Evolutionary conservation across 2,113 vertebrate genomes (phyloP).

Genomic region (Cinclus mexicanus): DNA sequence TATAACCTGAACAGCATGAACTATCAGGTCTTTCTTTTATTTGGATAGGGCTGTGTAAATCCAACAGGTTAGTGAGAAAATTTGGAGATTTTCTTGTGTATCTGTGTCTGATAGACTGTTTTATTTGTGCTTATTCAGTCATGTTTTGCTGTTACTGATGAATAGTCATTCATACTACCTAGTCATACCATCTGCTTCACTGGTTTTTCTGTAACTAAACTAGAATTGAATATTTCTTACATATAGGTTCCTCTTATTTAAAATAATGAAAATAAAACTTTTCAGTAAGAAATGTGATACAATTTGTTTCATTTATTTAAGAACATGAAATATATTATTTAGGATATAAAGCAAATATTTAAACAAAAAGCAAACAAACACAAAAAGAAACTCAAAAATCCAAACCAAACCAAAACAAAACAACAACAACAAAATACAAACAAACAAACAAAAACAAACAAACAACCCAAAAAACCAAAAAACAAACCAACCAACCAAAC

Average conservation of each 20-base stretch:
- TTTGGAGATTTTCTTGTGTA: not conserved
- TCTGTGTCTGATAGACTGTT: not conserved
- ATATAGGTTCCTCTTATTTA: not conserved
- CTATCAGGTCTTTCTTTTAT: not conserved
- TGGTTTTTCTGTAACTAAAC: not conserved
- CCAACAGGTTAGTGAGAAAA: not conserved
- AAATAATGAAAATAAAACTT: not conserved
- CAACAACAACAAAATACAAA: not conserved
- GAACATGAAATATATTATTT: not conserved
- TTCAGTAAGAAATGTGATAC: not conserved
- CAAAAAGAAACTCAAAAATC: too few species aligned
- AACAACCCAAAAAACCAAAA: too few species aligned
- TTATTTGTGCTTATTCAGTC: not conserved
- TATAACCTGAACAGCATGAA: constrained; percentile 5
- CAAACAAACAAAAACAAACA: too few species aligned
- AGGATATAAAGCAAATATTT: not conserved
- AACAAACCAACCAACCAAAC: too few species aligned
- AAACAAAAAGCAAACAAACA: not conserved
- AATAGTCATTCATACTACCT: not conserved
- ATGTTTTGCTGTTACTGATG: not conserved
- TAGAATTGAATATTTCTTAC: not conserved
- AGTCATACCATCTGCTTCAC: not conserved
- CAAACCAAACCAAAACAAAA: not conserved
- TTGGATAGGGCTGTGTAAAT: constrained; percentile 4
- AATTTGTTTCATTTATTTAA: not conserved